Evolutionary conservation across 2,113 vertebrate species (phyloP).

Genomic region (Heloderma charlesbogerti): DNA sequence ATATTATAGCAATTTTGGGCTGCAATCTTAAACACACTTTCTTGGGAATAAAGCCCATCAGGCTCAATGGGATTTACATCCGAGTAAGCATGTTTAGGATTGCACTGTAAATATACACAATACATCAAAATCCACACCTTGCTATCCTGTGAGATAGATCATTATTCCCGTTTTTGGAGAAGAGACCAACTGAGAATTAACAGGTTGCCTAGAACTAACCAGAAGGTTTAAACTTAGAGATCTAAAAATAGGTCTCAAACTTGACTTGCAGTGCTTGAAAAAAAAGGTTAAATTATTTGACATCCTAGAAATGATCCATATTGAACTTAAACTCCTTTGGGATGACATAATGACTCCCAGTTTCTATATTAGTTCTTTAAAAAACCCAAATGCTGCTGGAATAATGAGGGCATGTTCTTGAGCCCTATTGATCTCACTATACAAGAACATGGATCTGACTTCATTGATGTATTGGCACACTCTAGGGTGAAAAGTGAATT

Average conservation of each 20-base stretch:
- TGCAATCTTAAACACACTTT: background rate
- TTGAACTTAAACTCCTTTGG: background rate
- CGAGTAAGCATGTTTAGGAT: background rate
- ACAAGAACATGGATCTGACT: background rate
- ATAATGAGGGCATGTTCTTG: background rate
- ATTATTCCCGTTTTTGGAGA: background rate
- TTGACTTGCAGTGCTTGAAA: background rate
- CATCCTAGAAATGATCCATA: background rate
- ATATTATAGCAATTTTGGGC: background rate
- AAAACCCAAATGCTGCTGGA: background rate
- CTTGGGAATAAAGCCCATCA: background rate
- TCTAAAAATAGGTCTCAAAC: background rate
- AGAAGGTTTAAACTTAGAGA: background rate
- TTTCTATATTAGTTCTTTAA: background rate
- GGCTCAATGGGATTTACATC: background rate
- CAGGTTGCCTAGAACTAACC: background rate
- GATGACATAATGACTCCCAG: background rate
- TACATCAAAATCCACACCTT: background rate
- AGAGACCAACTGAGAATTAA: background rate
- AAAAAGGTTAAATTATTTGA: background rate
- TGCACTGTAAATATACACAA: background rate
- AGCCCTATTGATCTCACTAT: background rate
- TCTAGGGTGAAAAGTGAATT: conserved; percentile 1
- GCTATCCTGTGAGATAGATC: background rate
- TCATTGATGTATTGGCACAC: background rate